Evolutionary conservation across 2,113 vertebrate species (phyloP).

Genomic region (Dryoscopus gambensis): DNA sequence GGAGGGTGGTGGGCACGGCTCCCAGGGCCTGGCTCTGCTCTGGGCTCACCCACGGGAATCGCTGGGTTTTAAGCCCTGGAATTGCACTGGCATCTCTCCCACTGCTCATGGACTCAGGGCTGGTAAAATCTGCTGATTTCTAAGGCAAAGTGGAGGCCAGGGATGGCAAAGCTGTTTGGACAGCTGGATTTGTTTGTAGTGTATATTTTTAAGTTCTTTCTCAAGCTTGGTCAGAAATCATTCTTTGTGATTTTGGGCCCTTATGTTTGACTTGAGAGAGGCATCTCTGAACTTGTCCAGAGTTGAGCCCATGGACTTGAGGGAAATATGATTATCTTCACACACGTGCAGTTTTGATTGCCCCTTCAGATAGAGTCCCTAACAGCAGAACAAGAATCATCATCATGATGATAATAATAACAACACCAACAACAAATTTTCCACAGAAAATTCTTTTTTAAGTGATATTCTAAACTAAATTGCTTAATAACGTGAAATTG

Average conservation of each 20-base stretch:
- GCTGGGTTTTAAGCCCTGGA: neutral
- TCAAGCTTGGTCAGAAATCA: neutral
- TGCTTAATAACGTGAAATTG: neutral
- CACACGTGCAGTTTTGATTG: neutral
- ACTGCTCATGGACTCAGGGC: neutral
- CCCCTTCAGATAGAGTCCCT: neutral
- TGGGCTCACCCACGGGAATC: accelerated
- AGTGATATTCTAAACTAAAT: neutral
- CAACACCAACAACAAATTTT: neutral
- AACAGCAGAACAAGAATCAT: neutral
- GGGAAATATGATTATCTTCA: neutral
- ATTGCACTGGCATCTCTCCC: neutral
- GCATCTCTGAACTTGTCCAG: neutral
- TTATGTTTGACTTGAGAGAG: neutral
- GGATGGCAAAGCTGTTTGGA: neutral
- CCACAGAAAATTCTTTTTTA: neutral
- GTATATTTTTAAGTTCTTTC: neutral
- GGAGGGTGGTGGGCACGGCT: neutral
- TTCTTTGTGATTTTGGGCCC: neutral
- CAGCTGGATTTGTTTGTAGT: neutral
- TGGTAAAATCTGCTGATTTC: neutral
- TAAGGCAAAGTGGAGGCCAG: neutral
- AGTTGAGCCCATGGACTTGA: neutral
- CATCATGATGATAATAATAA: neutral
- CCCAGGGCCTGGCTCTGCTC: neutral